Base-by-base conservation (phyloP, 1,140 invertebrate species). In the Ostrea edulis region DNA sequence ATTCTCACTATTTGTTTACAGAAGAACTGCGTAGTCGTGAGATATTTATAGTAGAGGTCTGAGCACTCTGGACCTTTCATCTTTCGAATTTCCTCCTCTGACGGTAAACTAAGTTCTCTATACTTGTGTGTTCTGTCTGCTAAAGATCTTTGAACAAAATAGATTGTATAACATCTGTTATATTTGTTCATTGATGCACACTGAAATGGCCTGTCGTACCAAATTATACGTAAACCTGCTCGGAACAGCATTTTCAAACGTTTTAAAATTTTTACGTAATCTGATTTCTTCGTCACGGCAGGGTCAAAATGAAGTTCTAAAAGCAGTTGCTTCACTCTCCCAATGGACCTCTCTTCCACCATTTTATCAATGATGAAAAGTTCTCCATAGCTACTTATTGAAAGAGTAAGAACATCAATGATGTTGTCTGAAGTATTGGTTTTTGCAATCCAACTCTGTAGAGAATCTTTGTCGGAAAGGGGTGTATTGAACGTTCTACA, bases 1-100 rank as follows among this genome's bases (percentile, higher is more conserved):
- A 88, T 68, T 17, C 87, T 82, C 2, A 77, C 25, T 20, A 88
- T 22, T 20, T 88, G 54, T 77, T 88, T 85, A 77, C 87, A 88
- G 17, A 65, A 54, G 8, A 58, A 35, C 53, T 88, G 87, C 3
- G 68, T 77, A 0, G 68, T 77, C 68, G 11, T 77, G 11, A 77
- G 5, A 25, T 77, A 77, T 11, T 17, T 25, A 25, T 44, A 35
- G 29, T 77, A 77, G 8, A 77, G 35, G 35, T 29, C 68, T 29
- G 25, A 29, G 14, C 11, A 68, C 22, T 25, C 65, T 14, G 22
- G 25, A 7, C 25, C 29, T 12, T 25, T 25, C 22, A 77, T 25
- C 29, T 25, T 22, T 2, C 68, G 68, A 77, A 77, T 77, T 12
- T 77, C 25, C 22, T 77, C 68, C 68, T 77, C 68, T 77, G 68